Evolutionary conservation across 2,113 vertebrate species (phyloP).

Genomic region (Meles meles): DNA sequence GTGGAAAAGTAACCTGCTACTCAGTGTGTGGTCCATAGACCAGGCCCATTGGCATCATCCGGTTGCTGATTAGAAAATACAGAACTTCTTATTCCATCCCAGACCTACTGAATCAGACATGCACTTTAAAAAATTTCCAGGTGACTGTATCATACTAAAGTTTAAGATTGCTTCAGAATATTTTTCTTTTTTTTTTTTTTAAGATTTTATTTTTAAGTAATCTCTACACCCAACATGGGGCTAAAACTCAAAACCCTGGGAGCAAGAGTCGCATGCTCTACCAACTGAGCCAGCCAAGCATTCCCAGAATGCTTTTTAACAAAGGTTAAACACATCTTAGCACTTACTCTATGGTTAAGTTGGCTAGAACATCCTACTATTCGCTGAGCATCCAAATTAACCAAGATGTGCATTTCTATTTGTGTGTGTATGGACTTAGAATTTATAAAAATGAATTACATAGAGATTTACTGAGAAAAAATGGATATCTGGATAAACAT

Average conservation of each 20-base stretch:
- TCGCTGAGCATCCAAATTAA: not conserved
- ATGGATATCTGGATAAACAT: not conserved
- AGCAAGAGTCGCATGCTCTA: not conserved
- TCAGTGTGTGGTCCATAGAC: constrained; percentile 36
- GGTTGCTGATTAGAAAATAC: not conserved
- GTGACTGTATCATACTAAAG: not conserved
- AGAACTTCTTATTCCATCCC: not conserved
- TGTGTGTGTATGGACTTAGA: not conserved
- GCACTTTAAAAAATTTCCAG: not conserved
- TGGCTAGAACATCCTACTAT: not conserved
- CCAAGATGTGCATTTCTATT: not conserved
- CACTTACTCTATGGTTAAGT: not conserved
- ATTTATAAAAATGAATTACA: not conserved
- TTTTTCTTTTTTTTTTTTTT: not conserved
- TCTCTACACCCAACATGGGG: not conserved
- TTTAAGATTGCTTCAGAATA: not conserved
- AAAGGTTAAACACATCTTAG: not conserved
- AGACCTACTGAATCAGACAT: not conserved
- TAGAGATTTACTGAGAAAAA: not conserved
- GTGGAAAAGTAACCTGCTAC: constrained; percentile 16
- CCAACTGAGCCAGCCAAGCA: not conserved
- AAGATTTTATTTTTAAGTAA: not conserved
- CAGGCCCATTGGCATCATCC: not conserved
- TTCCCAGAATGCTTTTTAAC: not conserved
- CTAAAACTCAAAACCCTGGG: not conserved